Evolutionary conservation across 2,888 invertebrate genomes (phyloP), one percentile per base, ranked within the genome.

Genomic region (Eupithecia centaureata): DNA sequence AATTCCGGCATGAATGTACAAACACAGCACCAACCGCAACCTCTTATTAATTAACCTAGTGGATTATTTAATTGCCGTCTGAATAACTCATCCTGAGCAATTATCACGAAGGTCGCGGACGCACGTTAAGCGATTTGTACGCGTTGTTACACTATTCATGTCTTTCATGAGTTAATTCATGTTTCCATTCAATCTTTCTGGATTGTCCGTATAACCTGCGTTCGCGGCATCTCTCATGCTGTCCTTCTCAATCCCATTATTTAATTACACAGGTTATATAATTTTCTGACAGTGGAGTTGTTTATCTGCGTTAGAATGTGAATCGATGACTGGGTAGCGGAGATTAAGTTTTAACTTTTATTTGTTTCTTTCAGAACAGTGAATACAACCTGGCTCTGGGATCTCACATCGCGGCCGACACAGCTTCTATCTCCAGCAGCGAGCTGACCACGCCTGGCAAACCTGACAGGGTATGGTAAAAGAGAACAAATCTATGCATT

Each of bases 401-500:
- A 61, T 81, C 82, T 25, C 79, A 66, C 52, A 51, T 63, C 63
- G 82, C 78, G 35, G 82, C 81, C 7, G 88, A 88, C 80, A 79
- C 81, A 1, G 78, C 81, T 8, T 87, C 87, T 0, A 76, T 87
- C 13, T 87, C 87, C 15, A 87, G 87, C 77, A 79, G 81, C 2
- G 87, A 87, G 67, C 77, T 84, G 28, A 73, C 81, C 69, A 79
- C 75, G 68, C 57, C 54, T 25, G 51, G 62, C 5, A 35, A 64
- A 47, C 38, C 51, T 13, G 63, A 71, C 18, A 63, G 56, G 61
- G 69, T 68, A 47, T 22, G 32, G 1, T 13, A 30, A 18, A 22
- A 13, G 2, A 4, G n/a, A n/a, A 15, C 12, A 52, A 28, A 28
- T 1, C 28, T 0, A 27, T n/a, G n/a, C n/a, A n/a, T n/a, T n/a